A percentile compares a stretch with the other conserved stretches of the same genome.
Conservation (phyloP, 2,888 invertebrate genomes). For the Darwinula stevensoni region DNA sequence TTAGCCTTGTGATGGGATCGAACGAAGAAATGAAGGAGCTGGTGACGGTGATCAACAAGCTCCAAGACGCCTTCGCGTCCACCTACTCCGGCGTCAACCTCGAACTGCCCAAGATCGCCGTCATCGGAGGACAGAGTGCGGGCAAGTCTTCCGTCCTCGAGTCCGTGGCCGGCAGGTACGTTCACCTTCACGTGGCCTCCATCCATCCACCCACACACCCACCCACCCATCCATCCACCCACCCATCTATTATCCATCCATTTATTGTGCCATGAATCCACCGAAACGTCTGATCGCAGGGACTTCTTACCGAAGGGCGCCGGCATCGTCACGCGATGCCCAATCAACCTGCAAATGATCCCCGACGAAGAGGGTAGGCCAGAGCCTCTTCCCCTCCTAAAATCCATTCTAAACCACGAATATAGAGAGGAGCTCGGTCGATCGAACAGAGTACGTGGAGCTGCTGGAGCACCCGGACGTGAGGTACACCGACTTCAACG, state of each 20-base stretch:
- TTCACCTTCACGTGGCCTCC: too few species aligned
- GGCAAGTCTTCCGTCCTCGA: conserved; percentile 1
- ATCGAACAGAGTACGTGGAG: conserved; percentile 1
- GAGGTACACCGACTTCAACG: not conserved
- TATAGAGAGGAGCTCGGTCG: too few species aligned
- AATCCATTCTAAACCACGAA: too few species aligned
- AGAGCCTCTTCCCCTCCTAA: too few species aligned
- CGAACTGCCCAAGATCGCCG: not conserved
- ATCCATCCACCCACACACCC: too few species aligned
- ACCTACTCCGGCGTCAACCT: not conserved
- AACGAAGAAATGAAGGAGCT: too few species aligned
- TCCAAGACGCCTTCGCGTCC: not conserved
- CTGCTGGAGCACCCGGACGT: not conserved
- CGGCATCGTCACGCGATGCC: not conserved
- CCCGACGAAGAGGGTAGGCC: not conserved
- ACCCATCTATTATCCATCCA: too few species aligned
- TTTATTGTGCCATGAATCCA: too few species aligned
- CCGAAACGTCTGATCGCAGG: too few species aligned
- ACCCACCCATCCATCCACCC: too few species aligned
- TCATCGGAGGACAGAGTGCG: not conserved
- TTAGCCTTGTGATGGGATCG: too few species aligned
- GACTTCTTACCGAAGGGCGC: not conserved
- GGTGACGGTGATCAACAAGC: not conserved
- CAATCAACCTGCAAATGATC: not conserved
- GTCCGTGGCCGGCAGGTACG: not conserved